These are phyloP conservation scores for Campopleginae sp. DNA, from an alignment of 2,888 invertebrate species.

Conservation along the genomic window DNA sequence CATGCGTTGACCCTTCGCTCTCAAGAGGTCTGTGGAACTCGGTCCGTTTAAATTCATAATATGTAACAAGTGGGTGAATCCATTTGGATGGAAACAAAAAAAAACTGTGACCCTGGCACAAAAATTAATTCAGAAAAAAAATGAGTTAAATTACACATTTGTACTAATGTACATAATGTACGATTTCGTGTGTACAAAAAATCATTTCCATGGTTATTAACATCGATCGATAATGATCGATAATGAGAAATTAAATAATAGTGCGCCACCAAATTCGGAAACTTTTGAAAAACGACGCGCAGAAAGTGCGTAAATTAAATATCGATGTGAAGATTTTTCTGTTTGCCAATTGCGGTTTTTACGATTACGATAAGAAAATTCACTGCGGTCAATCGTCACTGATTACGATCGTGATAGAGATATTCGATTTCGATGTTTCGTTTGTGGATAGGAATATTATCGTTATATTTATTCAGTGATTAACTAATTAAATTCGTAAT, in stretches of 20 bases:
- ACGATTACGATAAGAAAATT: conserved; percentile 10
- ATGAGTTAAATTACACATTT: not conserved
- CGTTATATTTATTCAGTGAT: not conserved
- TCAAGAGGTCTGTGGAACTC: not conserved
- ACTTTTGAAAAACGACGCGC: not conserved
- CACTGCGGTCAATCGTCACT: not conserved
- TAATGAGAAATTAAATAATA: not conserved
- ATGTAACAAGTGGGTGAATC: conserved; percentile 3
- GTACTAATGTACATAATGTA: not conserved
- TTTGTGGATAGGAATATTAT: not conserved
- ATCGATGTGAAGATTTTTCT: not conserved
- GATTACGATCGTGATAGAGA: not conserved
- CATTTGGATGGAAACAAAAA: conserved; percentile 12
- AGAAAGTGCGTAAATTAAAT: not conserved
- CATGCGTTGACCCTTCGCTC: conserved; percentile 31
- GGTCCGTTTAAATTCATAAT: conserved; percentile 19
- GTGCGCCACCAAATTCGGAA: not conserved
- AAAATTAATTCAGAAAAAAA: conserved; percentile 29
- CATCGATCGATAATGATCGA: not conserved
- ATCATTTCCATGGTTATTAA: not conserved
- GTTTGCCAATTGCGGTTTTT: not conserved
- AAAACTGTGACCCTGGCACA: conserved; percentile 25
- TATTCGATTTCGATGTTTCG: not conserved
- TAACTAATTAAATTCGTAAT: not conserved
- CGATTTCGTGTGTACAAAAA: not conserved